These are phyloP conservation scores for Apis dorsata DNA, from an alignment of 1,140 invertebrate genomes.

Conservation along the genomic window DNA sequence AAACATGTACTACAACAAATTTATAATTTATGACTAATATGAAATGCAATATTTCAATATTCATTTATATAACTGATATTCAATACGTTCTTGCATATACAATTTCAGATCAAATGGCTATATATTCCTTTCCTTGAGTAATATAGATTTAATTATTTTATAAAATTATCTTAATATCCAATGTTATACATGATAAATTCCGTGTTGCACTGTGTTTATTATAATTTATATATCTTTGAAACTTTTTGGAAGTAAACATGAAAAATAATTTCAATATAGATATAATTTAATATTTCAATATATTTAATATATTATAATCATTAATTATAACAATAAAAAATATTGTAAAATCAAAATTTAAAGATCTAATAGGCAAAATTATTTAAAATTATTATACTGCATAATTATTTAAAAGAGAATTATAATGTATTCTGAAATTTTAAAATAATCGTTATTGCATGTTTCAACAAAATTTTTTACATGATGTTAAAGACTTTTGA, in stretches of 20 bases:
- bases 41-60: constrained; percentile 38
- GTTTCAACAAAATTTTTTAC: no score
- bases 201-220: no score
- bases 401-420: no score
- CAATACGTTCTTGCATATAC: constrained; percentile 9
- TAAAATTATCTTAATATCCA: not conserved
- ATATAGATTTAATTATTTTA: not conserved
- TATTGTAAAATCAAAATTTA: no score
- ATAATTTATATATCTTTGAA: not conserved
- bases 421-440: not conserved
- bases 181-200: not conserved
- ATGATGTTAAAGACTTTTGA: no score
- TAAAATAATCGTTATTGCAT: no score
- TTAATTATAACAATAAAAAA: no score
- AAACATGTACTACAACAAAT: no score
- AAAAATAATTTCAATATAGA: no score
- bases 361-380: no score
- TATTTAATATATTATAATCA: not conserved
- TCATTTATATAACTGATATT: constrained; percentile 51
- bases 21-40: not conserved
- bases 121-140: not conserved
- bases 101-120: constrained; percentile 8
- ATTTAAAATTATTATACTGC: no score
- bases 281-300: no score
- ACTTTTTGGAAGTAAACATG: not conserved